These are phyloP conservation scores for Brachyptera risi DNA, from an alignment of 2,888 invertebrate genomes.

Conservation along the genomic window DNA sequence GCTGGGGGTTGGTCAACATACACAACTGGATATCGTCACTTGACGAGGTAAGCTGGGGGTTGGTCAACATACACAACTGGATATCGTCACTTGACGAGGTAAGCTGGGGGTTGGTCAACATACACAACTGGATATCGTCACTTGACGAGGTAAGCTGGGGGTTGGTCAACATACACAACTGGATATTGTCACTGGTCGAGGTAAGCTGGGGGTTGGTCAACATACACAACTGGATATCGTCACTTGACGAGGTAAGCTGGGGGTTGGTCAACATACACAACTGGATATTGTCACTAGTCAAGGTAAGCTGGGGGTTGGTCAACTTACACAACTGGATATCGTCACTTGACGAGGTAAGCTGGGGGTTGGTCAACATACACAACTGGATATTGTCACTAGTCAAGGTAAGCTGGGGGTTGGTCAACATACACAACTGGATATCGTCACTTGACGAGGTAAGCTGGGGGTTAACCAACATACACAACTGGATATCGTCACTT, in stretches of 20 bases:
- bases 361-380: slow-evolving; percentile 48
- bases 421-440: slow-evolving; percentile 51
- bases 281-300: slow-evolving; percentile 46
- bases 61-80: slow-evolving; percentile 50
- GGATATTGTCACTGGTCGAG: slow-evolving; percentile 43
- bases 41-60: neutral
- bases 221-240: slow-evolving; percentile 50
- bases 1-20: slow-evolving; percentile 44
- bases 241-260: neutral
- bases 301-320: neutral
- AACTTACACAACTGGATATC: slow-evolving; percentile 51
- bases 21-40: slow-evolving; percentile 51
- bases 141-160: neutral
- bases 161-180: slow-evolving; percentile 50
- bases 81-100: slow-evolving; percentile 39
- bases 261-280: slow-evolving; percentile 49
- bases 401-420: neutral
- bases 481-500: slow-evolving; percentile 50
- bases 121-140: slow-evolving; percentile 51
- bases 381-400: slow-evolving; percentile 47
- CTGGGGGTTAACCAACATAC: slow-evolving; percentile 46
- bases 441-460: neutral
- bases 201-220: slow-evolving; percentile 38
- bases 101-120: slow-evolving; percentile 41
- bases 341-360: neutral